Base-by-base conservation (phyloP, 2,113 vertebrate genomes). In the Megaceryle torquata region DNA sequence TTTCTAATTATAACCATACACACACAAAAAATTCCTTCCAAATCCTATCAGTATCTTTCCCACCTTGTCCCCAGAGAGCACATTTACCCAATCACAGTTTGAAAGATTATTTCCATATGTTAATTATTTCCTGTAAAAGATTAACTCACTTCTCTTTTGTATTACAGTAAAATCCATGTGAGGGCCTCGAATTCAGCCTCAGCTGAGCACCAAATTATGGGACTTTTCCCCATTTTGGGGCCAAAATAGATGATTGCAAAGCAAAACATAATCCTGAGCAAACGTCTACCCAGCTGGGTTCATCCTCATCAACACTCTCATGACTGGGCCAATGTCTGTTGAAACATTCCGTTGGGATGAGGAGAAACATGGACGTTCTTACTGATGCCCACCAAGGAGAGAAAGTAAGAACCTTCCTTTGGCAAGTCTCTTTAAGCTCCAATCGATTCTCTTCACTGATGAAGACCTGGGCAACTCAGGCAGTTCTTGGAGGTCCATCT, bases 41-140 rank as follows among this genome's bases (percentile, higher is more conserved):
- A 94, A 92, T 57, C 95, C 79, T 88, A 82, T 81, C 82, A 86
- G 86, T 92, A 72, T 68, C 43, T 65, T 67, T 91, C 86, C 91
- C 70, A 88, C 76, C n/a, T 86, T 54, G 8, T 54, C 92, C 77
- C 92, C 33, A 21, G 92, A 61, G 95, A 86, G n/a, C 53, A 75
- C 57, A 91, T 86, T 93, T 82, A 76, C 53, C 93, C 96, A 88
- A 88, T 83, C 88, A 44, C 0, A 0, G 67, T 35, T 91, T 82
- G 24, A 39, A 86, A 78, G 93, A 94, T 64, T 80, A 70, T 96
- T 93, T 94, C 88, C 88, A 86, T 83, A 88, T 91, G 93, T 64
- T 83, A 92, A 96, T 92, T 95, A 82, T 84, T 93, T 96, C 92
- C 89, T 92, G 69, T 76, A 78, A 89, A 89, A 81, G 16, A 88